phyloP scores from a whole-genome alignment of 2,113 vertebrate species.

The Lipotes vexillifer region DNA sequence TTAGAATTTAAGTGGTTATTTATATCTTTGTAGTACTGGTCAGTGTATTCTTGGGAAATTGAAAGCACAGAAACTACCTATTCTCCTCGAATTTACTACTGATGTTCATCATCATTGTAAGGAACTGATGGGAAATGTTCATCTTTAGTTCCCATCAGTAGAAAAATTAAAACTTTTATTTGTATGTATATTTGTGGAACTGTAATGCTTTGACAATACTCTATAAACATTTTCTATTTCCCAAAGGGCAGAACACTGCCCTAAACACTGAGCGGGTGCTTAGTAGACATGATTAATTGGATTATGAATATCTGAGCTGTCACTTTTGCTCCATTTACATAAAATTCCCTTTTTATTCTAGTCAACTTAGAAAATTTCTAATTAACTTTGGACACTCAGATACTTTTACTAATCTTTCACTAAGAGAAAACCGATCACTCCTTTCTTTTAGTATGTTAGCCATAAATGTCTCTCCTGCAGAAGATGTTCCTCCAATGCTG shows the following conservation, averaged over 20 bases:
- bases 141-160: background rate
- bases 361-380: background rate
- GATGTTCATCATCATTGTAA: background rate
- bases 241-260: background rate
- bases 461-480: background rate
- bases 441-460: background rate
- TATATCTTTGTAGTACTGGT: background rate
- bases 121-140: background rate
- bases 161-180: background rate
- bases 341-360: constrained; percentile 15
- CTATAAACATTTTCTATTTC: background rate
- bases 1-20: background rate
- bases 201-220: background rate
- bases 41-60: background rate
- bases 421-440: background rate
- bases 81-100: background rate
- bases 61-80: background rate
- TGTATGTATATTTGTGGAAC: background rate
- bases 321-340: background rate
- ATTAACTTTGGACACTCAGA: constrained; percentile 22
- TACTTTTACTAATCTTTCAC: background rate
- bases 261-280: background rate
- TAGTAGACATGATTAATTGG: background rate
- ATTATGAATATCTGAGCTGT: background rate
- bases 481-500: background rate